Evolutionary conservation across 2,888 invertebrate genomes (phyloP).

Genomic region (Listrodromus nycthemerus): DNA sequence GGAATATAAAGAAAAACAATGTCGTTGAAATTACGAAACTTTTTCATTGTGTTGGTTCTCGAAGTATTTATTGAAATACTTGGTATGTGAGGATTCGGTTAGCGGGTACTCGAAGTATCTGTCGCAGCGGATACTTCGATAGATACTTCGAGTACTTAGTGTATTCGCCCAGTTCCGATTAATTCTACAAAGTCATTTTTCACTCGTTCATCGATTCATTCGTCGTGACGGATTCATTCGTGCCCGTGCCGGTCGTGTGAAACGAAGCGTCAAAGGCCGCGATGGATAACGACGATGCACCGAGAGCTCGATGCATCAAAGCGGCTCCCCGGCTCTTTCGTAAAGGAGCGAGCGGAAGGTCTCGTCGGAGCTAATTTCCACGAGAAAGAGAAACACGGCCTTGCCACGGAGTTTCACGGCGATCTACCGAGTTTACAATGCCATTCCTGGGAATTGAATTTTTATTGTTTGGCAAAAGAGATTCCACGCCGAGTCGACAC

Average conservation of each 20-base stretch:
- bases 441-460: constrained; percentile 59
- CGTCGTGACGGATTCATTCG: constrained; percentile 4
- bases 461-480: constrained; percentile 63
- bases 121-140: too few species aligned
- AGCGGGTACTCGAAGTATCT: too few species aligned
- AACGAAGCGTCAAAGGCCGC: constrained; percentile 48
- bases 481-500: constrained; percentile 61
- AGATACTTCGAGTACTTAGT: neutral
- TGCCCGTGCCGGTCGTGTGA: constrained; percentile 44
- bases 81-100: too few species aligned
- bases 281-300: constrained; percentile 49
- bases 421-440: constrained; percentile 8
- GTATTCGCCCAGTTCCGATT: too few species aligned
- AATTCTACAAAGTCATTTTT: neutral
- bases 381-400: constrained; percentile 64
- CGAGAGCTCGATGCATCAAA: constrained; percentile 35
- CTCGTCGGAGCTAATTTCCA: constrained; percentile 47
- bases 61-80: too few species aligned
- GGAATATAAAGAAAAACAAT: neutral
- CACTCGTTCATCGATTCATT: constrained; percentile 12
- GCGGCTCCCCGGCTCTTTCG: constrained; percentile 29
- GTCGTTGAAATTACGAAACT: too few species aligned
- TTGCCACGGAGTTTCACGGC: constrained; percentile 54
- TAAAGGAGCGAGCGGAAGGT: constrained; percentile 35
- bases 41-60: too few species aligned